Percentiles rank a stretch among this genome's conserved stretches.
Evolutionary conservation across 92 coral and sea anemone genomes (phyloP).

Genomic region (Porites lobata): DNA sequence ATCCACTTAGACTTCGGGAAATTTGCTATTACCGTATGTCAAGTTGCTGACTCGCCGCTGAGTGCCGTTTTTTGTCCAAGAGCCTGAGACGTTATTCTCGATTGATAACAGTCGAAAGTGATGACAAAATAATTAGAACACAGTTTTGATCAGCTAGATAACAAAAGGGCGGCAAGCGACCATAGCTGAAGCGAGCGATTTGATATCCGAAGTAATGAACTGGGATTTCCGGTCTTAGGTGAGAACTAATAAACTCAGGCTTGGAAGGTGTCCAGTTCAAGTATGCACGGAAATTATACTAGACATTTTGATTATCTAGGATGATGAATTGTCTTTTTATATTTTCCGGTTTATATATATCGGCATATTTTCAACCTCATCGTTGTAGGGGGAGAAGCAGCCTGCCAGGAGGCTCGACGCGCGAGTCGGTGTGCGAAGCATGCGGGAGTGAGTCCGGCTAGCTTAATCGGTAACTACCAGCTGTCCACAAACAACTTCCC

Average conservation of each 20-base stretch:
- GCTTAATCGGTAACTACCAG: too few species aligned
- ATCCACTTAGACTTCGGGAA: too few species aligned
- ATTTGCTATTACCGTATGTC: not conserved
- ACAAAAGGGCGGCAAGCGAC: constrained; percentile 8
- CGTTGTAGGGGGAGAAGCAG: too few species aligned
- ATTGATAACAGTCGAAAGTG: constrained; percentile 5
- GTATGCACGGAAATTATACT: constrained; percentile 14
- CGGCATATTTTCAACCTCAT: not conserved
- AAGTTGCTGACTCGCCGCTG: not conserved
- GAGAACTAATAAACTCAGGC: constrained; percentile 16
- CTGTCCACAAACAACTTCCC: too few species aligned
- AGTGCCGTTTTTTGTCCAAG: not conserved
- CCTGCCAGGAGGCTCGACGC: too few species aligned
- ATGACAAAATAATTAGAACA: constrained; percentile 42
- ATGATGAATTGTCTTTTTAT: too few species aligned
- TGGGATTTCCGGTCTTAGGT: constrained; percentile 49
- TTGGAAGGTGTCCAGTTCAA: constrained; percentile 21
- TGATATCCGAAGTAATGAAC: constrained; percentile 10
- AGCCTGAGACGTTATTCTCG: constrained; percentile 27
- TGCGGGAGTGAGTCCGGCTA: too few species aligned
- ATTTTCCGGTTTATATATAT: not conserved
- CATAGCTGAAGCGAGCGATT: not conserved
- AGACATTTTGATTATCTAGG: too few species aligned
- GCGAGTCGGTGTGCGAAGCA: too few species aligned
- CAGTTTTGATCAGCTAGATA: not conserved